Evolutionary conservation across 2,888 invertebrate species (phyloP).

Genomic region (Hedya salicella): DNA sequence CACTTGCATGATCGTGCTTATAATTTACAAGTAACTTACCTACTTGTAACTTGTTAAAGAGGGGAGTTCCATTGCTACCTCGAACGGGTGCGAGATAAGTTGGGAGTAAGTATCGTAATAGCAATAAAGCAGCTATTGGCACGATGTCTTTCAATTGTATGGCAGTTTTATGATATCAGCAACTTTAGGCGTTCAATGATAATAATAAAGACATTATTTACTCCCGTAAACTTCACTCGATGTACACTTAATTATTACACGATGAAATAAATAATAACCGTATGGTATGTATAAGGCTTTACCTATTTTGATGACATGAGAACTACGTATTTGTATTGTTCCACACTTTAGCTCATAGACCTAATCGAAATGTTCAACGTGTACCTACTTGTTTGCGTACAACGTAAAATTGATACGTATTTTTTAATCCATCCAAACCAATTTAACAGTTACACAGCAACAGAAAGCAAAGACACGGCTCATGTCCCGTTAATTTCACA

Average conservation of each 20-base stretch:
- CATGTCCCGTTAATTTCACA: conserved; percentile 17
- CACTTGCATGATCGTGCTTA: conserved; percentile 31
- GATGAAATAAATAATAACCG: no score
- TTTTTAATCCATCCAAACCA: neutral
- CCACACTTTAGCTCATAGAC: no score
- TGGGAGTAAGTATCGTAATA: conserved; percentile 4
- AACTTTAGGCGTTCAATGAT: neutral
- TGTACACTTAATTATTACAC: neutral
- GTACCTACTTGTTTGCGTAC: neutral
- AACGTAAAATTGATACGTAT: neutral
- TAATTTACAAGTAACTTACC: conserved; percentile 35
- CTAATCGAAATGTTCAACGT: no score
- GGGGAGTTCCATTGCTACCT: conserved; percentile 4
- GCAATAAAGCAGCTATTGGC: conserved; percentile 3
- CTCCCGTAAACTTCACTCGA: neutral
- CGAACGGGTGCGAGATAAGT: conserved; percentile 6
- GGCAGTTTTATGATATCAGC: conserved; percentile 1
- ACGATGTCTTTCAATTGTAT: conserved; percentile 11
- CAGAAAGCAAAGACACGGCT: neutral
- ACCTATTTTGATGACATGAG: no score
- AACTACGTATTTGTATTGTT: no score
- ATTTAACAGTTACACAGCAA: conserved; percentile 1
- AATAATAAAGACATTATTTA: neutral
- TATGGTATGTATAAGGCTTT: no score
- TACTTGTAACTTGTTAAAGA: conserved; percentile 4